phyloP scores from a whole-genome alignment of 2,888 invertebrate genomes.

The Pollenia amentaria region DNA sequence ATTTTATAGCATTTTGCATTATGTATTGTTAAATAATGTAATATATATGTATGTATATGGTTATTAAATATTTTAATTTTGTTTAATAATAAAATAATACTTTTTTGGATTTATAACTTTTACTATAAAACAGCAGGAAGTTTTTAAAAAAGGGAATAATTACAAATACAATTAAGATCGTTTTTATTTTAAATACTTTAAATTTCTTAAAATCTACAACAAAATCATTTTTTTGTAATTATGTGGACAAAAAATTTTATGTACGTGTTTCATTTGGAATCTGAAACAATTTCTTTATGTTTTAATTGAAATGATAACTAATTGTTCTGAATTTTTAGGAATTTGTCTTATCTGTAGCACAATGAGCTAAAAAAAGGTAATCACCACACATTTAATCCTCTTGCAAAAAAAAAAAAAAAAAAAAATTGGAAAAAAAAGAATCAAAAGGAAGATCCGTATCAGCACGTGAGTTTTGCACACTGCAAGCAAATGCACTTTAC shows the following conservation, averaged over 20 bases:
- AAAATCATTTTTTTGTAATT: neutral
- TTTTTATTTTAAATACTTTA: neutral
- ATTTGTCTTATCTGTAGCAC: conserved; percentile 15
- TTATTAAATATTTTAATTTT: conserved; percentile 39
- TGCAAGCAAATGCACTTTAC: conserved; percentile 42
- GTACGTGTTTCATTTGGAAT: conserved; percentile 11
- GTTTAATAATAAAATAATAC: conserved; percentile 13
- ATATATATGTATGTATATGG: too few species aligned
- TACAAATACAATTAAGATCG: neutral
- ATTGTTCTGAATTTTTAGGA: conserved; percentile 48
- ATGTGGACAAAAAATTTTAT: neutral
- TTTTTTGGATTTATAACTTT: conserved; percentile 7
- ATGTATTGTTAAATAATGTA: conserved; percentile 36
- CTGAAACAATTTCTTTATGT: neutral
- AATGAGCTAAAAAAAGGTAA: conserved; percentile 33
- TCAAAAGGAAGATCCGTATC: conserved; percentile 63
- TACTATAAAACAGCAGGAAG: conserved; percentile 10
- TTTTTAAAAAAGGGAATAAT: neutral
- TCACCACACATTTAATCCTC: conserved; percentile 41
- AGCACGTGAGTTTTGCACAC: conserved; percentile 65
- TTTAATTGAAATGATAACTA: conserved; percentile 39
- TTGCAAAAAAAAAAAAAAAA: neutral
- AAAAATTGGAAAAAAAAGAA: neutral
- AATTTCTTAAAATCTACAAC: neutral
- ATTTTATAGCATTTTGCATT: conserved; percentile 53